Conservation (phyloP, 2,888 invertebrate genomes). For the Drosophila infuscata region DNA sequence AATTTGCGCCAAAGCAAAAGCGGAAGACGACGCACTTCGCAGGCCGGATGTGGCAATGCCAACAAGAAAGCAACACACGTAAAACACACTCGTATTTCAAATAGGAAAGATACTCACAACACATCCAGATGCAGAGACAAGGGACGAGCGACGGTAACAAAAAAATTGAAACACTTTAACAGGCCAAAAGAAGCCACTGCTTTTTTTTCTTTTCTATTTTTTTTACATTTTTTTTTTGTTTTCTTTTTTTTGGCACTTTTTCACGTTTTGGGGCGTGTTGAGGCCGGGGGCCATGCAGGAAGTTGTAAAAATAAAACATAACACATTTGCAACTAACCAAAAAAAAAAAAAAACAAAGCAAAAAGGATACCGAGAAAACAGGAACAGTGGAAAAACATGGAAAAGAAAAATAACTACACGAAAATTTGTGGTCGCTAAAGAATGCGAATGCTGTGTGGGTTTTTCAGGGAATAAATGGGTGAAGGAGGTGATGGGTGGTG, state of each 20-base stretch:
- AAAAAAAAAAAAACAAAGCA: slow-evolving; percentile 15
- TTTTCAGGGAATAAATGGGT: too few relatives aligned
- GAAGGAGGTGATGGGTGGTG: not conserved
- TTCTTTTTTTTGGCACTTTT: slow-evolving; percentile 72
- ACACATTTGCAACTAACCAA: slow-evolving; percentile 73
- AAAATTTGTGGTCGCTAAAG: slow-evolving; percentile 76
- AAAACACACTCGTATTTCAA: slow-evolving; percentile 53
- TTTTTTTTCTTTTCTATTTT: not conserved
- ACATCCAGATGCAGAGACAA: slow-evolving; percentile 66
- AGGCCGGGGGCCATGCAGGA: slow-evolving; percentile 40
- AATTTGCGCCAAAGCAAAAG: slow-evolving; percentile 76
- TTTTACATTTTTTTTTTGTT: slow-evolving; percentile 30
- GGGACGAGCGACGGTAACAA: slow-evolving; percentile 10
- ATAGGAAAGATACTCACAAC: slow-evolving; percentile 36
- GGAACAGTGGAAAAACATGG: slow-evolving; percentile 28
- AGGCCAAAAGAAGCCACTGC: slow-evolving; percentile 52
- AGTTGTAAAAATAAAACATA: slow-evolving; percentile 80
- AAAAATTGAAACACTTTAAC: slow-evolving; percentile 80
- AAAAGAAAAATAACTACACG: slow-evolving; percentile 76
- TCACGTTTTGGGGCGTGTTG: slow-evolving; percentile 46
- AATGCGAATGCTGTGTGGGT: slow-evolving; percentile 52
- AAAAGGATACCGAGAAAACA: slow-evolving; percentile 21
- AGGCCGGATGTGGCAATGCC: slow-evolving; percentile 59
- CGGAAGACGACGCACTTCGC: slow-evolving; percentile 76
- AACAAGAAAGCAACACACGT: slow-evolving; percentile 42